phyloP scores from a whole-genome alignment of 2,888 invertebrate genomes.

The Callosobruchus maculatus region DNA sequence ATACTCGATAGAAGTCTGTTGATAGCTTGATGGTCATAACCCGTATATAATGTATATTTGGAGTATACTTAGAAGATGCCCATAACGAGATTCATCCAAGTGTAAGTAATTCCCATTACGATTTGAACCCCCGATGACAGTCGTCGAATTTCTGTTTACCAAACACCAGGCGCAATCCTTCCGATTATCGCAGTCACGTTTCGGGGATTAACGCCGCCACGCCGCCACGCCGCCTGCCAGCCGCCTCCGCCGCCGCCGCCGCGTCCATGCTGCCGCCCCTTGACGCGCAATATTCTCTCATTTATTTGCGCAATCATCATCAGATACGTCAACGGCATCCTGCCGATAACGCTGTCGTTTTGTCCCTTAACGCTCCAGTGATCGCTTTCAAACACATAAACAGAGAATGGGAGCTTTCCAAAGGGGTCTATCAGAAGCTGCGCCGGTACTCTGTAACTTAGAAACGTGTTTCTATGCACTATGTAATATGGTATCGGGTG shows the following conservation, averaged over 20 bases:
- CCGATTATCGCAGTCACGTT: background rate
- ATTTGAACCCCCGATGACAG: background rate
- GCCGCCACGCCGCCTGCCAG: too few species aligned
- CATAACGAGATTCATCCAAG: background rate
- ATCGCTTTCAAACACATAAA: slow-evolving; percentile 12
- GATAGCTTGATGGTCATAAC: too few species aligned
- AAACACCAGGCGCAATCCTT: background rate
- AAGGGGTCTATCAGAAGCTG: background rate
- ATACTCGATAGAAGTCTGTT: too few species aligned
- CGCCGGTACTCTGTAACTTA: too few species aligned
- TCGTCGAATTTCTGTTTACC: background rate
- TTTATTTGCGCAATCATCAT: slow-evolving; percentile 35
- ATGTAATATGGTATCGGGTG: too few species aligned
- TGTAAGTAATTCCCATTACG: background rate
- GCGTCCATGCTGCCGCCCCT: background rate
- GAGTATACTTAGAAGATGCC: background rate
- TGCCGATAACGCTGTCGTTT: slow-evolving; percentile 28
- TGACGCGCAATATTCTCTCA: background rate
- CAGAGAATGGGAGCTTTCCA: background rate
- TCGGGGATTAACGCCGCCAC: background rate
- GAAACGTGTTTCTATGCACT: too few species aligned
- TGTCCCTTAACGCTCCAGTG: slow-evolving; percentile 30
- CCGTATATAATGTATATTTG: too few species aligned
- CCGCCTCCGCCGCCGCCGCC: background rate
- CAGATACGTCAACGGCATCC: slow-evolving; percentile 30